Base-by-base conservation (phyloP, 1,140 invertebrate species). In the Drosophila willistoni region DNA sequence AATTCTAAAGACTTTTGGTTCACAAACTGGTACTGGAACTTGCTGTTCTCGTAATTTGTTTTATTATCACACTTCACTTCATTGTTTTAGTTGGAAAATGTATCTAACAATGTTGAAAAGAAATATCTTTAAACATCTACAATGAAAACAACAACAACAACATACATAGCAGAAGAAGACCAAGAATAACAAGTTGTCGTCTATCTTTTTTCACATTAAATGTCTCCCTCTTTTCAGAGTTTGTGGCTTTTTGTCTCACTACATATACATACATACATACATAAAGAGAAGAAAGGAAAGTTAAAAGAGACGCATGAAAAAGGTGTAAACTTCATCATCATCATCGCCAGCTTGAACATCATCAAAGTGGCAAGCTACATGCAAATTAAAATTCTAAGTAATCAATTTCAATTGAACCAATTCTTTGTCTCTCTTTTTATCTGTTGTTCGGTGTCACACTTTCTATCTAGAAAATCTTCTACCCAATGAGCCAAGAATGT, bases 311-410 rank as follows among this genome's bases (percentile, higher is more conserved):
- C 7, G 19, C 39, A 10, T 33, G 14, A 19, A 60, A 75, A 75
- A 76, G 73, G 72, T 76, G 72, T 76, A 61, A 34, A 59, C 56
- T 42, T 62, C 62, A 17, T 44, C 22, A 25, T n/a, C 25, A 29
- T 25, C 39, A 41, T 10, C 39, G 3, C 6, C 29, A 29, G 6
- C 29, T 29, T 29, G 29, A 29, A 29, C 25, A 29, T 25, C 29
- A 57, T 41, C 54, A 22, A 19, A 14, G 44, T 19, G 12, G 56
- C 63, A 68, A 76, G 69, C 70, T 42, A 67, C 54, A 77, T 77
- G 73, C 73, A 77, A 77, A 77, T 77, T 70, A 67, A 39, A 69
- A 77, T 77, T 77, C 73, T 77, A 75, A 68, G 72, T 70, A 71
- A 70, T 70, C 73, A 42, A 76, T 70, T 70, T 44, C 73, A 77